Evolutionary conservation across 53 echinoderm and acorn worm genomes (phyloP).

Genomic region (Mesocentrotus franciscanus): DNA sequence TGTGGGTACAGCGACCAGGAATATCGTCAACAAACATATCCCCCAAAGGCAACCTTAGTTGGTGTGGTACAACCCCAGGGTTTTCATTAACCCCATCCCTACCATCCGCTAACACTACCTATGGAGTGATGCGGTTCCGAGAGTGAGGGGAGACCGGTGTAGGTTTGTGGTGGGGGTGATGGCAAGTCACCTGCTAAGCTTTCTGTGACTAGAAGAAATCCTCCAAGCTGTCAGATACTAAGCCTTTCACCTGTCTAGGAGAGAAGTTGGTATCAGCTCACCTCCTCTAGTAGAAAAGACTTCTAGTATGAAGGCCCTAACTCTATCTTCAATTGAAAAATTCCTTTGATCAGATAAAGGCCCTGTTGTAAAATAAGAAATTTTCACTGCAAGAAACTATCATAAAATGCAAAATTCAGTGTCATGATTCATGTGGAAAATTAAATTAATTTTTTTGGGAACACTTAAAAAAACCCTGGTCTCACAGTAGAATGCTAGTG

Average conservation of each 20-base stretch:
- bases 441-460: too few relatives aligned
- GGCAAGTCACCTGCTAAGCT: conserved; percentile 35
- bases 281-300: background rate
- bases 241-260: conserved; percentile 31
- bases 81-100: background rate
- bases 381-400: too few relatives aligned
- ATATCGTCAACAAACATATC: conserved; percentile 37
- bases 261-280: background rate
- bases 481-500: too few relatives aligned
- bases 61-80: background rate
- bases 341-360: too few relatives aligned
- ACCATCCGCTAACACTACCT: background rate
- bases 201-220: conserved; percentile 29
- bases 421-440: too few relatives aligned
- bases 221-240: conserved; percentile 41
- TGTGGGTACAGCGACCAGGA: conserved; percentile 27
- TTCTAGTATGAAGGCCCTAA: too few relatives aligned
- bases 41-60: background rate
- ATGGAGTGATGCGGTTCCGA: background rate
- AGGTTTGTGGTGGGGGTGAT: conserved; percentile 10
- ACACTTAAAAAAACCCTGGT: too few relatives aligned
- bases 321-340: too few relatives aligned
- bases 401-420: too few relatives aligned
- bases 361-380: too few relatives aligned
- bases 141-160: background rate